Evolutionary conservation across 2,113 vertebrate species (phyloP).

Genomic region (Stercorarius parasiticus): DNA sequence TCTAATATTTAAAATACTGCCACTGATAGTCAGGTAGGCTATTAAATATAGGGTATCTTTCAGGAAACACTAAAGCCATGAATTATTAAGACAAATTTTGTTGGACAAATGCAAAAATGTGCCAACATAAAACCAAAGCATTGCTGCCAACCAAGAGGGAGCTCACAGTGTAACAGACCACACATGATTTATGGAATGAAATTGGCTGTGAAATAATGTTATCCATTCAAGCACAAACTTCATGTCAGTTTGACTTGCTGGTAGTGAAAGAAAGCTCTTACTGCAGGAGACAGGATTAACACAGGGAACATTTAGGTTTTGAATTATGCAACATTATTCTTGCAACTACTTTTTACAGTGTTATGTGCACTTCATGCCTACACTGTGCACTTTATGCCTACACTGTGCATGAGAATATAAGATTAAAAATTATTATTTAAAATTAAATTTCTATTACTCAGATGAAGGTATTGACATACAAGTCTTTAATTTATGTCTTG

Average conservation of each 20-base stretch:
- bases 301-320: neutral
- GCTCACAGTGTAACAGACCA: conserved; percentile 1
- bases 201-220: conserved; percentile 63
- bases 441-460: neutral
- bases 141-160: conserved; percentile 7
- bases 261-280: neutral
- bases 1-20: neutral
- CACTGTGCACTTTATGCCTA: neutral
- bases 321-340: neutral
- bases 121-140: neutral
- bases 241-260: neutral
- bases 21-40: neutral
- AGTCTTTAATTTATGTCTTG: neutral
- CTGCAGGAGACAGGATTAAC: neutral
- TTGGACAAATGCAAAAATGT: neutral
- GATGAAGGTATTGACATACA: neutral
- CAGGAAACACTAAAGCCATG: neutral
- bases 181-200: conserved; percentile 40
- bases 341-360: neutral
- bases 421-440: neutral
- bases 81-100: conserved; percentile 25
- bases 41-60: neutral
- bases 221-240: conserved; percentile 48
- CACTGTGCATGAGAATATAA: neutral
- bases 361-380: neutral